Percentiles rank a stretch among this genome's conserved stretches.
Conservation (phyloP, 2,797 vertebrate genomes). For the Sebastes itinus region DNA sequence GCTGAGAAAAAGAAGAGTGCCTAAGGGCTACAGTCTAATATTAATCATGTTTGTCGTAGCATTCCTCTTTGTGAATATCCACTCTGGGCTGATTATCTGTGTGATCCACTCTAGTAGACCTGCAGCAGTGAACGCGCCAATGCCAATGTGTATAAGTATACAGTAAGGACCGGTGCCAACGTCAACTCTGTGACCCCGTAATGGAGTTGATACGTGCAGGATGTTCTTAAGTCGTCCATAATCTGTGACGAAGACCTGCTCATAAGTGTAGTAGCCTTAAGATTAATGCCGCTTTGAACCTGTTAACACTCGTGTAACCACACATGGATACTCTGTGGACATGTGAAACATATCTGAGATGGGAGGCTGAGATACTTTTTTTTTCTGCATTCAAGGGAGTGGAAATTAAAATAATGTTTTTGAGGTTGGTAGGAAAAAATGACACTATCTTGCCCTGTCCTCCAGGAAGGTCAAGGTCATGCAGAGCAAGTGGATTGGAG, state of each 20-base stretch:
- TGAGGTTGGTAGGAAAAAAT: not conserved
- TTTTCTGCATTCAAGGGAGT: not conserved
- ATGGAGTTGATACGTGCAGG: not conserved
- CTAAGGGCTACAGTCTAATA: conserved; percentile 47
- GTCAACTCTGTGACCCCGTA: conserved; percentile 13
- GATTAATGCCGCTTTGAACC: not conserved
- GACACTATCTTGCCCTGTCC: not conserved
- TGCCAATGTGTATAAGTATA: conserved; percentile 15
- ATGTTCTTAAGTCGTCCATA: not conserved
- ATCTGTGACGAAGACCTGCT: conserved; percentile 3
- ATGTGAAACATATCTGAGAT: not conserved
- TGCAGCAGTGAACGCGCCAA: conserved; percentile 48
- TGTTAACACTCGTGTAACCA: not conserved
- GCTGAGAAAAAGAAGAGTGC: not conserved
- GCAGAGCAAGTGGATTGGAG: not conserved
- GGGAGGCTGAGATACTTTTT: not conserved
- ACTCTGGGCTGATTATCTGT: conserved; percentile 63
- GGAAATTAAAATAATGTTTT: not conserved
- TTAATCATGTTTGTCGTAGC: conserved; percentile 51
- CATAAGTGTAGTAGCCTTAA: not conserved
- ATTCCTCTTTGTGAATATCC: conserved; percentile 68
- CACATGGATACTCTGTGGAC: not conserved
- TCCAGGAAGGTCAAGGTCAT: not conserved
- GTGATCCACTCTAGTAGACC: conserved; percentile 48
- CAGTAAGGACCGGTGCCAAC: conserved; percentile 13